Base-by-base conservation (phyloP, 2,113 vertebrate genomes). In the Cyprinodon tularosa region DNA sequence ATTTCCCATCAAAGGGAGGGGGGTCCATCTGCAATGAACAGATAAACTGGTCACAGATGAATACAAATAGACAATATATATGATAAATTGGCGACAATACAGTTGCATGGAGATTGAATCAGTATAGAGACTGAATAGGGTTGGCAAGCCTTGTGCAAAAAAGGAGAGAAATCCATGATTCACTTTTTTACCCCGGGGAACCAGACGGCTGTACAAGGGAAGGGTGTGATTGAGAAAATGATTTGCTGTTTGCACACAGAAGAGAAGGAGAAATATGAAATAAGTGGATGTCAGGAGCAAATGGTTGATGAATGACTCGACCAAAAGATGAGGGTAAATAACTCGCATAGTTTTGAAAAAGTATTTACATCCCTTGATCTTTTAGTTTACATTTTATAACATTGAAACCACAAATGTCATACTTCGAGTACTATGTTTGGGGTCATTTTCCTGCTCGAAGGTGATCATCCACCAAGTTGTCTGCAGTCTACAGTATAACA, bases 41-140 rank as follows among this genome's bases (percentile, higher is more conserved):
- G 88, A 91, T 89, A 91, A 90, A 91, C 88, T 73, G 85, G 82
- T 88, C 85, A 83, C 89, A 90, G 85, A 91, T 90, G 86, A 90
- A 91, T 90, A 90, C 90, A 90, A 91, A 91, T 86, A 86, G 68
- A 90, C 84, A 89, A 90, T 91, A 88, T 88, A 84, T 88, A 86
- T 85, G 88, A 90, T 83, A 84, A 88, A 86, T 88, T 39, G 77
- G 80, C 77, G 64, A 77, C 62, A 36, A 75, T 71, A 73, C 83
- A 82, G 82, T 81, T 48, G 82, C 80, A 71, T 66, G 63, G 84
- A 88, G 80, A 92, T 89, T 87, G 81, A 89, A 87, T 84, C 81
- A 68, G 42, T 80, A 60, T 50, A 11, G 62, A 69, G 76, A 86
- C 68, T 84, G 89, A 83, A 85, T 84, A 42, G 75, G 85, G 78